phyloP scores from a whole-genome alignment of 2,113 vertebrate species.

The Sclerurus mexicanus region DNA sequence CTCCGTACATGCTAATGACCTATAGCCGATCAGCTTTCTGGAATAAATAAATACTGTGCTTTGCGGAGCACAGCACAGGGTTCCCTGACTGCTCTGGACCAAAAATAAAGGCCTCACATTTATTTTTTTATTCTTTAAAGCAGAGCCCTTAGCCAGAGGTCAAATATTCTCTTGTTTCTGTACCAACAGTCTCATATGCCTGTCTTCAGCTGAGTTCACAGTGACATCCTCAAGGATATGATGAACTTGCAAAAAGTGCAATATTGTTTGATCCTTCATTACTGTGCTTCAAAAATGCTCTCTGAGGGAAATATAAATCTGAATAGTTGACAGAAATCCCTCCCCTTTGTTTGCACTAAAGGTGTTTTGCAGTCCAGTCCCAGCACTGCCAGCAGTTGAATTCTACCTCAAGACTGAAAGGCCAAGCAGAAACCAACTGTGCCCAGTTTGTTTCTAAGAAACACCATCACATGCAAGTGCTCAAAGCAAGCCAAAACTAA shows the following conservation, averaged over 20 bases:
- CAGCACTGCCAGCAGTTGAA: neutral
- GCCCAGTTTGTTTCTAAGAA: neutral
- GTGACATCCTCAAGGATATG: neutral
- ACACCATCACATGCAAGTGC: neutral
- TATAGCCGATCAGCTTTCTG: neutral
- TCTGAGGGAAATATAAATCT: conserved; percentile 12
- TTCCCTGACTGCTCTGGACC: neutral
- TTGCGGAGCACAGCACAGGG: neutral
- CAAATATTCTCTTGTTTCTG: neutral
- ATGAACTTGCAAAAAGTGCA: neutral
- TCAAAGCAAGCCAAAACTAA: neutral
- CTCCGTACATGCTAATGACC: neutral
- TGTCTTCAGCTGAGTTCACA: neutral
- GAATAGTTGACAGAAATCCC: neutral
- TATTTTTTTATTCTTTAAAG: neutral
- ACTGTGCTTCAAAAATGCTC: neutral
- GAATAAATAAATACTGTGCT: neutral
- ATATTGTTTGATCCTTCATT: neutral
- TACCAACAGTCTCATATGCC: neutral
- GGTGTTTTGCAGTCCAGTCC: neutral
- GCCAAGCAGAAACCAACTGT: neutral
- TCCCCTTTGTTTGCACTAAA: neutral
- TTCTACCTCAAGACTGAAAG: neutral
- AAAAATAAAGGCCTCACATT: neutral
- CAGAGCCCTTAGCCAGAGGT: neutral